Evolutionary conservation across 2,888 invertebrate genomes (phyloP), one percentile per base, ranked within the genome.

Genomic region (Suillia variegata): DNA sequence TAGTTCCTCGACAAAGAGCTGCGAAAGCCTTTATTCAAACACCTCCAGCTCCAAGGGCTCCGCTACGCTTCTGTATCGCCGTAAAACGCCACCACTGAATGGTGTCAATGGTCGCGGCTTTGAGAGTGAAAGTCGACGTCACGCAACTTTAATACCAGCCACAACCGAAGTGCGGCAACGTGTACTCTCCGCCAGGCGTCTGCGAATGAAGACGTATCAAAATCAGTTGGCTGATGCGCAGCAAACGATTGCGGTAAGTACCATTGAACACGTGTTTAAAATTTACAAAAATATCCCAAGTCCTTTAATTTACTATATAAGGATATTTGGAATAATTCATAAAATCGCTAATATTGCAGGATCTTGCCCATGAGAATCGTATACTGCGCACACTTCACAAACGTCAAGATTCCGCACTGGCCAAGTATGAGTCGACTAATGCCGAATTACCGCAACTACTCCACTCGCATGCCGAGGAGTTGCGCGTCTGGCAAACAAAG

Each of bases 221-320:
- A 93, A 91, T 80, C 91, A 93, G 76, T 76, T 93, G 57, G 87
- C 89, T 4, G 91, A 92, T 78, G 91, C 91, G 0, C 91, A 92
- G 76, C 90, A 87, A 69, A 91, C 91, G 76, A 84, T 93, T 62
- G 87, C 90, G 74, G 91, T 90, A 78, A 82, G 82, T 78, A n/a
- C n/a, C n/a, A n/a, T n/a, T n/a, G n/a, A 12, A 12, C 49, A 38
- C 2, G 26, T 26, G 26, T 26, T 26, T 26, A 10, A 26, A 1
- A 13, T 2, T 24, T n/a, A 50, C 24, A 24, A 12, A 45, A 45
- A 1, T 5, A 3, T 2, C 13, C n/a, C n/a, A 3, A 45, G 33
- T 45, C 17, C 10, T 50, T 50, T 2, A 2, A 2, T n/a, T 34
- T 34, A 2, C n/a, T 2, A n/a, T 34, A 2, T 2, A 15, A 2